Conservation (phyloP, 2,113 vertebrate genomes). For the Machaerirhynchus nigripectus region DNA sequence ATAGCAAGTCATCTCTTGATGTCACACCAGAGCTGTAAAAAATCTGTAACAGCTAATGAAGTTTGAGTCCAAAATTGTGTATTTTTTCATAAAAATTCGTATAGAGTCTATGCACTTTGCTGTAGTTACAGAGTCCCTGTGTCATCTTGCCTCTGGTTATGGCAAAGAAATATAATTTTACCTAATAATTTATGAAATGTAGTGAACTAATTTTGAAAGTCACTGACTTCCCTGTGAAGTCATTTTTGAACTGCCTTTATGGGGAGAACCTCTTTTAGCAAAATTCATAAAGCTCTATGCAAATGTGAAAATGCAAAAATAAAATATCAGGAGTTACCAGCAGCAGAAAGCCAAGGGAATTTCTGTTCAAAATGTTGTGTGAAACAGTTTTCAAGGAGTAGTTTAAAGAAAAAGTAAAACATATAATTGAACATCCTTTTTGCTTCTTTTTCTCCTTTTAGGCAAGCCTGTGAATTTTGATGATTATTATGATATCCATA, state of each 20-base stretch:
- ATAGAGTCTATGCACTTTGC: neutral
- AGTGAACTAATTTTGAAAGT: neutral
- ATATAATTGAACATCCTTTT: neutral
- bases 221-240: neutral
- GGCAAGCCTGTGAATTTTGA: slow-evolving; percentile 85
- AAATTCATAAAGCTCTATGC: neutral
- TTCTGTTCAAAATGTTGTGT: neutral
- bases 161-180: neutral
- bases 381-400: neutral
- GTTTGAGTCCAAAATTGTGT: neutral
- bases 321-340: neutral
- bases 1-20: neutral
- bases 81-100: neutral
- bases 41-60: neutral
- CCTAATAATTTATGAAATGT: neutral
- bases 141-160: neutral
- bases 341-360: neutral
- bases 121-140: neutral
- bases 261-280: neutral
- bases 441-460: slow-evolving; percentile 13
- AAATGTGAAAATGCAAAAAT: neutral
- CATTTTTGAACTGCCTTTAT: neutral
- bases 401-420: neutral
- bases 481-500: slow-evolving; percentile 73
- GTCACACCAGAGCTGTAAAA: neutral